Evolutionary conservation across 2,888 invertebrate genomes (phyloP).

Genomic region (Panorpa germanica): DNA sequence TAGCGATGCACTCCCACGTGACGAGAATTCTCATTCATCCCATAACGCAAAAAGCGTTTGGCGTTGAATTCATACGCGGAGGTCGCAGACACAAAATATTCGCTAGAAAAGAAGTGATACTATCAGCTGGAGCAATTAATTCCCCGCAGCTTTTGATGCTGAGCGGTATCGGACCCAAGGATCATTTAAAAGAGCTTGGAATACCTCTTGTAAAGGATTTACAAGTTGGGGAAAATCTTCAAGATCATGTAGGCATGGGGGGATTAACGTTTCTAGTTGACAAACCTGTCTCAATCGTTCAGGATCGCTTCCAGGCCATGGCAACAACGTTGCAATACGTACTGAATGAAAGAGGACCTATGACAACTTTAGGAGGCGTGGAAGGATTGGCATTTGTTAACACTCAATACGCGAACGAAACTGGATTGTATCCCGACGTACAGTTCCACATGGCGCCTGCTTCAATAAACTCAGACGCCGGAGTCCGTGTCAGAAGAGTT

Average conservation of each 20-base stretch:
- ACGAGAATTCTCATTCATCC: conserved; percentile 59
- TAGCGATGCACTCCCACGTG: conserved; percentile 62
- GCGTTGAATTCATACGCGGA: conserved; percentile 60
- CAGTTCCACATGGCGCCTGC: conserved; percentile 90
- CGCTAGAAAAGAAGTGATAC: conserved; percentile 66
- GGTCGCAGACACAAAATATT: conserved; percentile 47
- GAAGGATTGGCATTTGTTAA: conserved; percentile 79
- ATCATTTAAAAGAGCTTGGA: conserved; percentile 46
- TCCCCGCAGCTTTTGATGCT: conserved; percentile 83
- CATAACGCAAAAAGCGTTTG: conserved; percentile 51
- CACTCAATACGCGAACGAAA: conserved; percentile 61
- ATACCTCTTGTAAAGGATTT: conserved; percentile 59
- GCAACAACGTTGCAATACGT: conserved; percentile 68
- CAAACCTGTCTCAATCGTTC: conserved; percentile 67
- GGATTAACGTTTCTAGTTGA: conserved; percentile 63
- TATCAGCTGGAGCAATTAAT: conserved; percentile 83
- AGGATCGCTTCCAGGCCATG: conserved; percentile 56
- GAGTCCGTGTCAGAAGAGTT: conserved; percentile 53
- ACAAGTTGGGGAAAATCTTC: conserved; percentile 62
- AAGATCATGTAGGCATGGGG: conserved; percentile 78
- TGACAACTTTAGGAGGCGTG: conserved; percentile 74
- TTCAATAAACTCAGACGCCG: conserved; percentile 63
- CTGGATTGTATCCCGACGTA: conserved; percentile 68
- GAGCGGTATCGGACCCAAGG: conserved; percentile 62
- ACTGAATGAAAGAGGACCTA: conserved; percentile 58